A percentile compares a stretch with the other conserved stretches of the same genome.
phyloP scores from a whole-genome alignment of 2,888 invertebrate genomes.

The Eristalinus aeneus region DNA sequence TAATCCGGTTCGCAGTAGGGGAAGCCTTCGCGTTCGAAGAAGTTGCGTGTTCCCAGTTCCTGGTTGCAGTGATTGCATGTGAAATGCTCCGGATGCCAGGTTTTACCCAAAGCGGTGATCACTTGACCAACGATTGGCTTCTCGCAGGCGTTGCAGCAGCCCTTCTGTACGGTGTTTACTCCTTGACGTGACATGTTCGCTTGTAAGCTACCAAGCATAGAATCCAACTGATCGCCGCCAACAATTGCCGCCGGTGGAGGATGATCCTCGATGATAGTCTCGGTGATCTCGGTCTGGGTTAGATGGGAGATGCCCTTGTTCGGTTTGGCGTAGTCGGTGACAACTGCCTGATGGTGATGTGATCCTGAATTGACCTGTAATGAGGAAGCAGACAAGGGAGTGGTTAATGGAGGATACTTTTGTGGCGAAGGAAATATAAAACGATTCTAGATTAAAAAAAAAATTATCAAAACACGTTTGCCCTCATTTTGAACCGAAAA shows the following conservation, averaged over 20 bases:
- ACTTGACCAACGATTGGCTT: conserved; percentile 99
- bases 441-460: neutral
- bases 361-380: conserved; percentile 84
- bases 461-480: neutral
- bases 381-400: neutral
- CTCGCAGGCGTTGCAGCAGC: conserved; percentile 99
- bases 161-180: conserved; percentile 98
- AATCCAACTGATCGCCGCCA: conserved; percentile 82
- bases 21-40: conserved; percentile 97
- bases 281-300: conserved; percentile 78
- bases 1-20: conserved; percentile 99
- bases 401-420: neutral
- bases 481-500: neutral
- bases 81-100: conserved; percentile 99
- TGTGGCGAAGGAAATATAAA: neutral
- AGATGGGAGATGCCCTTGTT: conserved; percentile 82
- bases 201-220: conserved; percentile 85
- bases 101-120: conserved; percentile 95
- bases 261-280: conserved; percentile 78
- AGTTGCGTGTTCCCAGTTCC: conserved; percentile 97
- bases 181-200: conserved; percentile 99
- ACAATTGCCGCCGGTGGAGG: conserved; percentile 51
- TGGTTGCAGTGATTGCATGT: conserved; percentile 98
- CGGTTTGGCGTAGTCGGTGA: conserved; percentile 87
- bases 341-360: conserved; percentile 84